These are phyloP conservation scores for Junonia oenone DNA, from an alignment of 2,888 invertebrate genomes.

Conservation along the genomic window DNA sequence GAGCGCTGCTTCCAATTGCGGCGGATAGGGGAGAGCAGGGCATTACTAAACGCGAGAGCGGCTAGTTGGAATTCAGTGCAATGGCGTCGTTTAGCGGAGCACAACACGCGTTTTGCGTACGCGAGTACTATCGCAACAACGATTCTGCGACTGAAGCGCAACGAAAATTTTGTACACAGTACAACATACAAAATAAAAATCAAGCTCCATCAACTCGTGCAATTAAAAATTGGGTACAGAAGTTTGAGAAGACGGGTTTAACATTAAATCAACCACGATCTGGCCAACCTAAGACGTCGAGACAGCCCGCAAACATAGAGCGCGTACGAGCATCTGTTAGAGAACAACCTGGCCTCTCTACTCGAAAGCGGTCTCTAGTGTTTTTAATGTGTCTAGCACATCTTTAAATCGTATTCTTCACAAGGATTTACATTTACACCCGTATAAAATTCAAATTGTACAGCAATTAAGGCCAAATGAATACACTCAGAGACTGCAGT, in stretches of 20 bases:
- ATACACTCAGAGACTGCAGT: neutral
- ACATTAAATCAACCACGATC: slow-evolving; percentile 16
- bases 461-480: slow-evolving; percentile 18
- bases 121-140: too few species aligned
- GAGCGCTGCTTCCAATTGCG: too few species aligned
- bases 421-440: slow-evolving; percentile 23
- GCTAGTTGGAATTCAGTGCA: neutral
- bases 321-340: slow-evolving; percentile 22
- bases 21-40: neutral
- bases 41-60: too few species aligned
- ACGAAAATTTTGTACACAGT: neutral
- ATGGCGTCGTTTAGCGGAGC: neutral
- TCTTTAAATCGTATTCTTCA: slow-evolving; percentile 24
- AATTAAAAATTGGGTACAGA: neutral
- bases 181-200: neutral
- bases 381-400: slow-evolving; percentile 21
- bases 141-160: too few species aligned
- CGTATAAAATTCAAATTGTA: slow-evolving; percentile 24
- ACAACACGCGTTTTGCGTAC: neutral
- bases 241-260: slow-evolving; percentile 1
- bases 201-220: neutral
- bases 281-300: slow-evolving; percentile 23
- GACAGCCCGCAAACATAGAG: slow-evolving; percentile 23
- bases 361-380: slow-evolving; percentile 30
- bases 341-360: slow-evolving; percentile 27